Percentiles rank a stretch among this genome's conserved stretches.
phyloP scores from a whole-genome alignment of 2,888 invertebrate genomes.

The Copidosoma aretas region DNA sequence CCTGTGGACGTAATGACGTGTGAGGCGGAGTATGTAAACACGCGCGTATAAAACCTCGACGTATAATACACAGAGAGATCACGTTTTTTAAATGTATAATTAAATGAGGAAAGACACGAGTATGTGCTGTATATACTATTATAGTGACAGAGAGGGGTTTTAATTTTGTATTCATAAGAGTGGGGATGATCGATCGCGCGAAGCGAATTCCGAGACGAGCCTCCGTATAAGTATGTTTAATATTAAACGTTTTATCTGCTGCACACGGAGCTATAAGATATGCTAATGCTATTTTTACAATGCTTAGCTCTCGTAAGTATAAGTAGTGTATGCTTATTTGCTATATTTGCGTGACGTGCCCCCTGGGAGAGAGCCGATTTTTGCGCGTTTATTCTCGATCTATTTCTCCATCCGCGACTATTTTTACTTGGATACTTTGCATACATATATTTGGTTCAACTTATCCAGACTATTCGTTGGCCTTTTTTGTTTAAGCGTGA shows the following conservation, averaged over 20 bases:
- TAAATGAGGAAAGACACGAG: too few relatives aligned
- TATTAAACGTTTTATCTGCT: neutral
- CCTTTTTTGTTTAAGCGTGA: too few relatives aligned
- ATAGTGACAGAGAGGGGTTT: too few relatives aligned
- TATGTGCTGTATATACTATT: too few relatives aligned
- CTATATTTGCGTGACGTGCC: neutral
- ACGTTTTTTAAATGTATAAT: too few relatives aligned
- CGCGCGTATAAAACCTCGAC: neutral
- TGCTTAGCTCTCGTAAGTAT: neutral
- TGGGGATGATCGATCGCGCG: neutral
- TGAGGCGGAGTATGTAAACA: neutral
- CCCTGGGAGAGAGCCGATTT: neutral
- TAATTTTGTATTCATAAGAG: too few relatives aligned
- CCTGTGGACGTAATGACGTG: neutral
- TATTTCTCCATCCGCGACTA: neutral
- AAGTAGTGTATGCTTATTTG: too few relatives aligned
- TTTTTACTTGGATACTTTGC: neutral
- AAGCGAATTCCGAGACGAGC: neutral
- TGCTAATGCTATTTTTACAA: neutral
- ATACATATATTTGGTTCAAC: too few relatives aligned
- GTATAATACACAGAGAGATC: neutral
- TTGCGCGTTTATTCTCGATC: neutral
- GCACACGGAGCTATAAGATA: neutral
- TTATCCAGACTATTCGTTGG: too few relatives aligned
- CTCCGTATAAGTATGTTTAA: neutral